These are phyloP conservation scores for Callipepla californica DNA, from an alignment of 2,113 vertebrate species.

Conservation along the genomic window DNA sequence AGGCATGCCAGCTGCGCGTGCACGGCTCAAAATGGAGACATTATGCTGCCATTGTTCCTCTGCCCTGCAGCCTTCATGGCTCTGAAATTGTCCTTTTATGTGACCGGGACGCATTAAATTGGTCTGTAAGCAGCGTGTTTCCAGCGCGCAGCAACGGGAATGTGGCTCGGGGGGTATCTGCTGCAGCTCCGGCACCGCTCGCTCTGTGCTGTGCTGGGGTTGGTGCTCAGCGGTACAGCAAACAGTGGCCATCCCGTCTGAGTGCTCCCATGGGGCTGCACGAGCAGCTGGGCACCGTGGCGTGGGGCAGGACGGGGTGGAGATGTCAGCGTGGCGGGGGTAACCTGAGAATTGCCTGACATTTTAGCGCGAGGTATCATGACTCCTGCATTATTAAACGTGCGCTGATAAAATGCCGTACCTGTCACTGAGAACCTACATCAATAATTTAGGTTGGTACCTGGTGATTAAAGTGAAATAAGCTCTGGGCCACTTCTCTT, in stretches of 20 bases:
- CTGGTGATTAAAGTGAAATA: conserved; percentile 54
- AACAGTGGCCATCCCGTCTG: neutral
- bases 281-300: conserved; percentile 68
- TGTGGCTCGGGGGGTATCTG: neutral
- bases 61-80: neutral
- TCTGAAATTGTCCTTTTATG: neutral
- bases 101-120: accelerated
- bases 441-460: conserved; percentile 43
- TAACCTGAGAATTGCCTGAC: conserved; percentile 28
- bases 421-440: conserved; percentile 40
- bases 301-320: neutral
- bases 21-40: neutral
- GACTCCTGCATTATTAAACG: conserved; percentile 55
- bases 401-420: neutral
- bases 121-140: neutral
- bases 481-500: neutral
- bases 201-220: neutral
- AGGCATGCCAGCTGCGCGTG: neutral
- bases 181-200: neutral
- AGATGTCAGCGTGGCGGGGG: neutral
- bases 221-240: neutral
- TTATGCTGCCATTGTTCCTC: conserved; percentile 6
- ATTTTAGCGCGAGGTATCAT: conserved; percentile 41
- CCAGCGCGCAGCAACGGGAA: accelerated
- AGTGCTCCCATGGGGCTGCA: neutral